Evolutionary conservation across 1,140 invertebrate genomes (phyloP).

Genomic region (Pollicipes pollicipes): DNA sequence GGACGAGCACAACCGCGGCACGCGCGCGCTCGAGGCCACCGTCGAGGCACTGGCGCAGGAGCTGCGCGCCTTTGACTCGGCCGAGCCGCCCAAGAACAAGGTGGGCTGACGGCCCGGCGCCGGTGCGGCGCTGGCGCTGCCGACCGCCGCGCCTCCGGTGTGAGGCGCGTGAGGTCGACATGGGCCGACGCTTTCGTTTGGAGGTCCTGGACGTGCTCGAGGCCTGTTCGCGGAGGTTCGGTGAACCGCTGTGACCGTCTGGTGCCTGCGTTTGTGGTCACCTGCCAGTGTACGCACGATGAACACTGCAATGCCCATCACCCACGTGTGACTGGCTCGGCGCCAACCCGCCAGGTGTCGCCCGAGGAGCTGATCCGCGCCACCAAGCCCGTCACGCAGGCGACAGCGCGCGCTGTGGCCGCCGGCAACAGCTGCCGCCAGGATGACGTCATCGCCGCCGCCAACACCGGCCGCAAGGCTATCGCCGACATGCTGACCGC

Average conservation of each 20-base stretch:
- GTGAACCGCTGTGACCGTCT: no score
- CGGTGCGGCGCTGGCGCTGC: no score
- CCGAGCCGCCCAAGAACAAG: neutral
- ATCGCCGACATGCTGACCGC: slow-evolving; percentile 83
- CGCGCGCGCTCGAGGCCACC: slow-evolving; percentile 86
- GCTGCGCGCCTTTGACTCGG: slow-evolving; percentile 38
- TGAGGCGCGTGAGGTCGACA: no score
- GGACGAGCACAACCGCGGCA: slow-evolving; percentile 93
- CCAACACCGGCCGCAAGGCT: slow-evolving; percentile 86
- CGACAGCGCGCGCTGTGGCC: slow-evolving; percentile 84
- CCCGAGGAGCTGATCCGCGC: slow-evolving; percentile 83
- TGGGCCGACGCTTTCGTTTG: no score
- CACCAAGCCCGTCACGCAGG: slow-evolving; percentile 86
- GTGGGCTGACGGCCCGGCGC: no score
- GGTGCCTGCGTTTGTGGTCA: no score
- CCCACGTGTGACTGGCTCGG: no score
- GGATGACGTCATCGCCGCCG: slow-evolving; percentile 88
- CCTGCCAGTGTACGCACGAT: no score
- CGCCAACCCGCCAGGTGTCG: slow-evolving; percentile 41
- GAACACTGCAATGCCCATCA: no score
- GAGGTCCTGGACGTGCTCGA: no score
- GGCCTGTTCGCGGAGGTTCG: no score
- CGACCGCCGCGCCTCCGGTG: no score
- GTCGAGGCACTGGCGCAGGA: slow-evolving; percentile 96
- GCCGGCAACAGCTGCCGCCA: slow-evolving; percentile 86